phyloP scores from a whole-genome alignment of 2,888 invertebrate species.

The Sisyra terminalis region DNA sequence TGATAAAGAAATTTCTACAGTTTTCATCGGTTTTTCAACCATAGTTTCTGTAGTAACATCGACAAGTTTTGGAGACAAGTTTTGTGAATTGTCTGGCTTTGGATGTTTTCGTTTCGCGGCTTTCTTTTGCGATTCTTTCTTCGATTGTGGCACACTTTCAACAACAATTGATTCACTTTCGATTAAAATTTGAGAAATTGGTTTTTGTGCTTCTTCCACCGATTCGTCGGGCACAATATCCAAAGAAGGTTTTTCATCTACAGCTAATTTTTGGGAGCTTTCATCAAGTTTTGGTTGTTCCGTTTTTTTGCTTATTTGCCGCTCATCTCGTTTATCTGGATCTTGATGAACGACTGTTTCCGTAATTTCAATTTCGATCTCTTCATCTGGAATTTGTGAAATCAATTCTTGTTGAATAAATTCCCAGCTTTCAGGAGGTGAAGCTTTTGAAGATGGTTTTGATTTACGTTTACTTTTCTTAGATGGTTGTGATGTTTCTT shows the following conservation, averaged over 20 bases:
- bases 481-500: too few species aligned
- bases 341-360: background rate
- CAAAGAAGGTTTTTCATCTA: background rate
- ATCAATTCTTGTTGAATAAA: slow-evolving; percentile 18
- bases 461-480: too few species aligned
- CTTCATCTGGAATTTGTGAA: slow-evolving; percentile 14
- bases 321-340: background rate
- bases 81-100: slow-evolving; percentile 9
- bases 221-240: slow-evolving; percentile 11
- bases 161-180: slow-evolving; percentile 4
- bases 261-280: background rate
- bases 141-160: slow-evolving; percentile 11
- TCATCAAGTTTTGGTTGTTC: background rate
- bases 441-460: slow-evolving; percentile 19
- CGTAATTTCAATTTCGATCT: slow-evolving; percentile 5
- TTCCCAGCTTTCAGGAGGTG: slow-evolving; percentile 19
- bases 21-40: slow-evolving; percentile 6
- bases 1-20: slow-evolving; percentile 22
- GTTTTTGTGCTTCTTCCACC: slow-evolving; percentile 21
- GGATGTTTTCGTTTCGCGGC: slow-evolving; percentile 5
- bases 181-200: slow-evolving; percentile 15
- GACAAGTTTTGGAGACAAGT: slow-evolving; percentile 5
- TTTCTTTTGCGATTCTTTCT: slow-evolving; percentile 6
- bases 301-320: background rate
- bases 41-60: slow-evolving; percentile 3